Conservation (phyloP, 2,888 invertebrate species). For the Nomada fabriciana region DNA sequence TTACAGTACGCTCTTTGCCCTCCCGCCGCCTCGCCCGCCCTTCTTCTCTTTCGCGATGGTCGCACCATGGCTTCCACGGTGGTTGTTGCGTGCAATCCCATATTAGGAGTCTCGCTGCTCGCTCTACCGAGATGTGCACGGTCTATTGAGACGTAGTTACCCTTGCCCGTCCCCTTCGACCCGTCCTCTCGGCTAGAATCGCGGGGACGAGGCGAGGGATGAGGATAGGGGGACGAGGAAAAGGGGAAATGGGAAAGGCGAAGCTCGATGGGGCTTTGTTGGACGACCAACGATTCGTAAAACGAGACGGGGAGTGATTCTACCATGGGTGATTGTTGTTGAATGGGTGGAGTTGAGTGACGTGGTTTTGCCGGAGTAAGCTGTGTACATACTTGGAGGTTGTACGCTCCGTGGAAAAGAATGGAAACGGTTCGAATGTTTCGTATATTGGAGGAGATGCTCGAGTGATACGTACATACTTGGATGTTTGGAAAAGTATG, state of each 20-base stretch:
- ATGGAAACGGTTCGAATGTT: too few relatives aligned
- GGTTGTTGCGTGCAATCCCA: slow-evolving; percentile 72
- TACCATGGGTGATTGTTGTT: background rate
- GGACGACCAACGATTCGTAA: slow-evolving; percentile 1
- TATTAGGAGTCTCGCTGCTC: slow-evolving; percentile 69
- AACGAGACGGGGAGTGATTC: slow-evolving; percentile 15
- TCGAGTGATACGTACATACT: too few relatives aligned
- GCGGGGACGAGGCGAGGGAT: slow-evolving; percentile 37
- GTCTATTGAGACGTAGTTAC: slow-evolving; percentile 78
- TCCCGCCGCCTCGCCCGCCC: slow-evolving; percentile 1
- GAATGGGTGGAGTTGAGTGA: too few relatives aligned
- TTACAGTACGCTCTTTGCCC: slow-evolving; percentile 65
- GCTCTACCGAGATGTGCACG: slow-evolving; percentile 65
- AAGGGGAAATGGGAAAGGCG: slow-evolving; percentile 7
- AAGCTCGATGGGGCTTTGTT: slow-evolving; percentile 18
- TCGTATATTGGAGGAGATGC: too few relatives aligned
- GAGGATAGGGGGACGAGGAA: background rate
- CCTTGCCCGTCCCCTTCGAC: slow-evolving; percentile 71
- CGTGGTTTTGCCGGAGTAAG: too few relatives aligned
- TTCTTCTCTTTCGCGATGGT: slow-evolving; percentile 12
- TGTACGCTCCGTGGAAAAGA: too few relatives aligned
- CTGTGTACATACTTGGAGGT: background rate
- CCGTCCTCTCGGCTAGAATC: slow-evolving; percentile 68
- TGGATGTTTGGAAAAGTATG: too few relatives aligned
- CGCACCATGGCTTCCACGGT: slow-evolving; percentile 50